These are phyloP conservation scores for Heliothis peltigera DNA, from an alignment of 2,888 invertebrate genomes.

Conservation along the genomic window DNA sequence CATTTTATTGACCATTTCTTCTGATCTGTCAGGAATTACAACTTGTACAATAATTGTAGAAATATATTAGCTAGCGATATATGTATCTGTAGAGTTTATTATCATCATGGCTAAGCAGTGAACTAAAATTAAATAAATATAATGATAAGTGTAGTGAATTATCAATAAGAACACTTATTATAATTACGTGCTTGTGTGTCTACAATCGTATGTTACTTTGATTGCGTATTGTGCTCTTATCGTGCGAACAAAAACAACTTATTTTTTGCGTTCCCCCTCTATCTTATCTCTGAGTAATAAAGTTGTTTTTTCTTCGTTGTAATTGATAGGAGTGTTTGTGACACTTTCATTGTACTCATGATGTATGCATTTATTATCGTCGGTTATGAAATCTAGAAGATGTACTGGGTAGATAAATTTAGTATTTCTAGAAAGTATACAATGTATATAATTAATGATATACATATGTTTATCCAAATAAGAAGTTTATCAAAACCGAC, in stretches of 20 bases:
- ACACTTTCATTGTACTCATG: slow-evolving; percentile 38
- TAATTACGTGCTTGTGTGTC: slow-evolving; percentile 18
- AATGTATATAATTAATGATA: no score
- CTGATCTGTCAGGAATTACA: no score
- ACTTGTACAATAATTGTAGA: no score
- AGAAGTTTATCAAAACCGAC: slow-evolving; percentile 6
- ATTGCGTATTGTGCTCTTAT: slow-evolving; percentile 23
- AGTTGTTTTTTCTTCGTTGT: slow-evolving; percentile 50
- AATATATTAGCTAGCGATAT: no score
- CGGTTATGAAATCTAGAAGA: slow-evolving; percentile 41
- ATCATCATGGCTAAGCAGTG: no score
- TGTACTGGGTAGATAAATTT: slow-evolving; percentile 2
- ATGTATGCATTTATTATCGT: slow-evolving; percentile 46
- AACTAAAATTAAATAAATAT: not conserved
- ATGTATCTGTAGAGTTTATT: no score
- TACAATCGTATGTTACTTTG: slow-evolving; percentile 3
- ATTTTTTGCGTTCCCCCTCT: slow-evolving; percentile 33
- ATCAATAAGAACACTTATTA: slow-evolving; percentile 14
- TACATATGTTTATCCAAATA: not conserved
- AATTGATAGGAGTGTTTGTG: slow-evolving; percentile 38
- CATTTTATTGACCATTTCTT: no score
- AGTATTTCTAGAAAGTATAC: slow-evolving; percentile 5
- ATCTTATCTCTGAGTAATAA: slow-evolving; percentile 54
- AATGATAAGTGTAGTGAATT: slow-evolving; percentile 18
- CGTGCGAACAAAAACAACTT: slow-evolving; percentile 43